Base-by-base conservation (phyloP, 2,797 vertebrate genomes). In the Saxicola maurus region DNA sequence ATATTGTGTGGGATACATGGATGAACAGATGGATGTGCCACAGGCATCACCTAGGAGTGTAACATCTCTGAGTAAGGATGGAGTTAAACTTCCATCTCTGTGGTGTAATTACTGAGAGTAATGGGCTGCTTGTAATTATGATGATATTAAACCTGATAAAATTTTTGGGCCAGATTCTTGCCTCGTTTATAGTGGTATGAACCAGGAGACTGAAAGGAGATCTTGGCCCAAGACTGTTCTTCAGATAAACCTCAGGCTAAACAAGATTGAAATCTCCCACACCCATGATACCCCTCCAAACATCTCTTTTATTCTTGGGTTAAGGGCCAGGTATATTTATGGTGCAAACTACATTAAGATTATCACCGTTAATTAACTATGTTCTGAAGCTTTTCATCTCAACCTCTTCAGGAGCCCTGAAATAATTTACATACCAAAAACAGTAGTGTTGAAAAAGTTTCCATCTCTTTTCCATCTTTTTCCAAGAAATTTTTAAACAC, bases 191-290 rank as follows among this genome's bases (percentile, higher is more conserved):
- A 84, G 27, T 73, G 60, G 52, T 48, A 82, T 67, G 82, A 93
- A 91, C 67, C 74, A 84, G 82, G 60, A 93, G 79, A 64, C 76
- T 62, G 72, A 73, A 66, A 89, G 82, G 79, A 90, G 90, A 83
- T 86, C 80, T 87, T 83, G 87, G 95, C 82, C 80, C 79, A 80
- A 65, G 53, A 73, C 30, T n/a, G 48, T 43, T 89, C 76, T 80
- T 51, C 15, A 92, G 87, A 92, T 93, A 94, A 93, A 90, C 93
- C 93, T 81, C 82, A 73, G 90, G 92, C 89, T 92, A 91, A 95
- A 73, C 35, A 31, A 89, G 92, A 94, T 93, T 89, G 53, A 78
- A 77, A 94, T 94, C 93, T 94, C 64, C 80, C 82, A 86, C 74
- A 51, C 85, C 87, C 77, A 75, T 76, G 77, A 76, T 71, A 91